These are phyloP conservation scores for Pangasius djambal DNA, from an alignment of 2,797 vertebrate species.

Conservation along the genomic window DNA sequence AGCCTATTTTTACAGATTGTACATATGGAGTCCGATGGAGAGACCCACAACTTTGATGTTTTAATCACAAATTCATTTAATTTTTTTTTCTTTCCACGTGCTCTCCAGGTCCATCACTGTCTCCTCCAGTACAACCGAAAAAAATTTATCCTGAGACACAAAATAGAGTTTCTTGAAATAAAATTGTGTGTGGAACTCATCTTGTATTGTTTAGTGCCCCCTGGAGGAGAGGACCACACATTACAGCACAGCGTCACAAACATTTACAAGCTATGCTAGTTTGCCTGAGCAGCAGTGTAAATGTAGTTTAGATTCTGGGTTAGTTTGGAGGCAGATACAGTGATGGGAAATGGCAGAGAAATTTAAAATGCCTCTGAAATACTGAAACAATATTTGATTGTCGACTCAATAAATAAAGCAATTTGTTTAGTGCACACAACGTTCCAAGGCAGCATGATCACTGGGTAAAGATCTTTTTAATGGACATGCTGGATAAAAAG, in stretches of 20 bases:
- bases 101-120: background rate
- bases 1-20: background rate
- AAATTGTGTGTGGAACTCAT: background rate
- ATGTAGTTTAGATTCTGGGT: background rate
- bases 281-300: background rate
- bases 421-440: background rate
- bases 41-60: too few species aligned
- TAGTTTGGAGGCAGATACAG: background rate
- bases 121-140: background rate
- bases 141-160: background rate
- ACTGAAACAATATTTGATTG: background rate
- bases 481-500: background rate
- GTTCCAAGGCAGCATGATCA: background rate
- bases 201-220: slow-evolving; percentile 9
- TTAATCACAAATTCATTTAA: background rate
- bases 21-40: too few species aligned
- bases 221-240: background rate
- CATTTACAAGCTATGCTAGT: background rate
- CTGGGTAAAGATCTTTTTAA: background rate
- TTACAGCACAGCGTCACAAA: background rate
- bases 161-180: background rate
- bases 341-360: background rate
- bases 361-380: background rate
- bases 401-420: background rate
- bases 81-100: background rate